Conservation (phyloP, 1,140 invertebrate genomes). For the Muscidifurax raptorellus region DNA sequence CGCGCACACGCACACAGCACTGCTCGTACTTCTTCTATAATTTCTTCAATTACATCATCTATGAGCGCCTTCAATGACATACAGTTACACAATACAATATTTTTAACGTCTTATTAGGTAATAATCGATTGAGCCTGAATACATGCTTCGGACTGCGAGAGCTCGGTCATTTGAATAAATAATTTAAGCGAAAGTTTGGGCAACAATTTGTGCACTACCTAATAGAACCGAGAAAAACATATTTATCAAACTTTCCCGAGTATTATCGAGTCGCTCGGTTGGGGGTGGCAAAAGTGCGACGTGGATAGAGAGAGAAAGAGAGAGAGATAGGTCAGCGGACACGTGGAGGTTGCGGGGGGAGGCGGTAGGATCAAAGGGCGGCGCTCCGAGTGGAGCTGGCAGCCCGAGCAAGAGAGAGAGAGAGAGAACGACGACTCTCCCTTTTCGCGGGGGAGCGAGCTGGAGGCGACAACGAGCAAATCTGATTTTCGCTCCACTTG, state of each 20-base stretch:
- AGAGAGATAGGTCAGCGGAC: slow-evolving; percentile 50
- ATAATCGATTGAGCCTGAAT: too few relatives aligned
- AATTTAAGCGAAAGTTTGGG: too few relatives aligned
- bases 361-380: slow-evolving; percentile 75
- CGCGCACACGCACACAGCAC: background rate
- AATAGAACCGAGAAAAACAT: background rate
- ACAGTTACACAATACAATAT: too few relatives aligned
- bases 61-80: background rate
- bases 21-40: background rate
- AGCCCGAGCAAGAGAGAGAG: slow-evolving; percentile 5
- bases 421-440: slow-evolving; percentile 25
- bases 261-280: background rate
- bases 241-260: background rate
- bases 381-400: slow-evolving; percentile 58
- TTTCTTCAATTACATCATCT: background rate
- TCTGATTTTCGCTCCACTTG: slow-evolving; percentile 74
- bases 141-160: too few relatives aligned
- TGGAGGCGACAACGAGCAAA: slow-evolving; percentile 74
- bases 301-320: background rate
- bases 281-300: background rate
- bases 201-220: too few relatives aligned
- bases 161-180: too few relatives aligned
- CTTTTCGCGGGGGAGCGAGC: slow-evolving; percentile 27
- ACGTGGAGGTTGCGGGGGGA: slow-evolving; percentile 58
- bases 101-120: too few relatives aligned